Conservation (phyloP, 2,113 vertebrate genomes). For the Channa argus region DNA sequence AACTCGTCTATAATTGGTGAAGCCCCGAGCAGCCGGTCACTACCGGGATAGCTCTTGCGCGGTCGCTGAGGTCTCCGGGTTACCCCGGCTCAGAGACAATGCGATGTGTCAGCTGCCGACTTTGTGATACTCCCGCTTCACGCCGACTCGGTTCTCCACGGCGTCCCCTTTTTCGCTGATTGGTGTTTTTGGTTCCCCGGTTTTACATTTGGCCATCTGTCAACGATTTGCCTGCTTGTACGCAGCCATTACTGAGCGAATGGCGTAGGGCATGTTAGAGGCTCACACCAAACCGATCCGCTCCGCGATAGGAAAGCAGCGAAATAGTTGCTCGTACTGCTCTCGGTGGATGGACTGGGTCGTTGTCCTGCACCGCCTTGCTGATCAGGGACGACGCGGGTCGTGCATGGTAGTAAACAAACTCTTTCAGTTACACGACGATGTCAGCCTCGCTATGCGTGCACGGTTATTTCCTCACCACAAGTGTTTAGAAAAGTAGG, state of each 20-base stretch:
- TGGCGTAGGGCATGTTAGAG: constrained; percentile 69
- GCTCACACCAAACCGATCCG: constrained; percentile 58
- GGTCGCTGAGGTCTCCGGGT: constrained; percentile 74
- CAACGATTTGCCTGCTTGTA: constrained; percentile 62
- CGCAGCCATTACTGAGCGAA: constrained; percentile 75
- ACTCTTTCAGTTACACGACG: constrained; percentile 42
- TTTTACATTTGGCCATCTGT: constrained; percentile 71
- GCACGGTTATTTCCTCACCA: constrained; percentile 56
- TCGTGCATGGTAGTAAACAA: constrained; percentile 62
- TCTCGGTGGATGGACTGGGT: constrained; percentile 53
- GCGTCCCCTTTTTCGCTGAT: constrained; percentile 2
- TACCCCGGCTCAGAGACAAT: constrained; percentile 73
- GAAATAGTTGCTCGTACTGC: constrained; percentile 58
- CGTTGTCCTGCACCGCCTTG: constrained; percentile 48
- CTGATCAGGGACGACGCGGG: constrained; percentile 44
- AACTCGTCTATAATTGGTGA: constrained; percentile 61
- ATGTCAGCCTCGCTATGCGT: constrained; percentile 21
- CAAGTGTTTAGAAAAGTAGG: constrained; percentile 70
- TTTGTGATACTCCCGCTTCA: constrained; percentile 50
- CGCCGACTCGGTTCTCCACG: constrained; percentile 15
- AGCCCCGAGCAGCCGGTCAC: constrained; percentile 70
- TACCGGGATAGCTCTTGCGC: constrained; percentile 72
- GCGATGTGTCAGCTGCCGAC: constrained; percentile 73
- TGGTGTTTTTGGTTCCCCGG: constrained; percentile 50
- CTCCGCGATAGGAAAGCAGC: constrained; percentile 54